A percentile compares a stretch with the other conserved stretches of the same genome.
phyloP scores from a whole-genome alignment of 1,140 invertebrate genomes.

The Radopholus similis region DNA sequence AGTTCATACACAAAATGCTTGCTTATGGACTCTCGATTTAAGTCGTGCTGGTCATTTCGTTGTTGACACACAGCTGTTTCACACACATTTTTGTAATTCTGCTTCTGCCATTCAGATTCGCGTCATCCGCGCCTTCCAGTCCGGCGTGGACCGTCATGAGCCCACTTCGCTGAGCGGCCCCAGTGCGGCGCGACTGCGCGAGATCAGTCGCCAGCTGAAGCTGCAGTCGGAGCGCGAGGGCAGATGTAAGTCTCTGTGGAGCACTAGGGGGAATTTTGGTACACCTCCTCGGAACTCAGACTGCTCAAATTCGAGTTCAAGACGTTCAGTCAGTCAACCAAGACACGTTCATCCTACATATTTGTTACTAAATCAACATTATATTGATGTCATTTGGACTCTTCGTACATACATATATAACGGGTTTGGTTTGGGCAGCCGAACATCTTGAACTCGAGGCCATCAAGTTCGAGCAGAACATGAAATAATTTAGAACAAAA shows the following conservation, averaged over 20 bases:
- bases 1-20: too few species aligned
- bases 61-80: too few species aligned
- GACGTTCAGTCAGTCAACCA: too few species aligned
- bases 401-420: neutral
- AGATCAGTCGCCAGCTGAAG: constrained; percentile 57
- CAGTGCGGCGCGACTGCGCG: constrained; percentile 54
- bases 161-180: constrained; percentile 50
- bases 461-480: too few species aligned
- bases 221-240: constrained; percentile 54
- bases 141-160: constrained; percentile 52
- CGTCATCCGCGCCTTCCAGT: constrained; percentile 57
- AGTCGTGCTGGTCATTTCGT: too few species aligned
- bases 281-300: neutral
- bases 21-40: too few species aligned
- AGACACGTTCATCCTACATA: too few species aligned
- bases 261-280: neutral
- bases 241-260: constrained; percentile 13
- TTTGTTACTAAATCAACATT: too few species aligned
- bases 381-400: too few species aligned
- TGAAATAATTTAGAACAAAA: too few species aligned
- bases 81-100: neutral
- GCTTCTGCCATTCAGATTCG: constrained; percentile 51
- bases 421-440: neutral
- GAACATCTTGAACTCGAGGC: too few species aligned
- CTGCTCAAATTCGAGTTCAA: neutral